Evolutionary conservation across 2,113 vertebrate species (phyloP).

Genomic region (Athene cunicularia): DNA sequence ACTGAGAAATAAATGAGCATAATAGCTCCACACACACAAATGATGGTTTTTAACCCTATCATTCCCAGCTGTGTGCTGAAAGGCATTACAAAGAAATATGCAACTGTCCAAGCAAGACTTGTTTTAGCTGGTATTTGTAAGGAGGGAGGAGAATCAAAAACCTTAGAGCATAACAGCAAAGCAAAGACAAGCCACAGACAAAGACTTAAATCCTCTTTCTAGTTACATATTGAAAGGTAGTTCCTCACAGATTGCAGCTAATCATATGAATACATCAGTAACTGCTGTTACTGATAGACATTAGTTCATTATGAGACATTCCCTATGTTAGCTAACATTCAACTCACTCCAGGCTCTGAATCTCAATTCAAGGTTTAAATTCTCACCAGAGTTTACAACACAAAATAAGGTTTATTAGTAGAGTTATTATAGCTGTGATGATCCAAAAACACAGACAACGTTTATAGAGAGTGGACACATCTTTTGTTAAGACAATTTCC

Average conservation of each 20-base stretch:
- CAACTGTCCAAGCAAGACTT: not conserved
- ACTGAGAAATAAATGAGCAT: not conserved
- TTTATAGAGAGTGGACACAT: not conserved
- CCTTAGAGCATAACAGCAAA: not conserved
- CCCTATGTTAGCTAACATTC: not conserved
- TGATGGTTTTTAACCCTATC: not conserved
- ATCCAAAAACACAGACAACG: not conserved
- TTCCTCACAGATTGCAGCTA: not conserved
- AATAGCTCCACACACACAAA: not conserved
- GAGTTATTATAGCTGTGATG: not conserved
- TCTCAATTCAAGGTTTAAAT: not conserved
- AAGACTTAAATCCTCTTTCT: not conserved
- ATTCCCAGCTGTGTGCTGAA: not conserved
- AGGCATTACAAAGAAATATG: not conserved
- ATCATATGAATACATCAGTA: slow-evolving; percentile 1
- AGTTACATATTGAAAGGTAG: slow-evolving; percentile 14
- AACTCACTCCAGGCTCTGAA: not conserved
- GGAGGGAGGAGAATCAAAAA: not conserved
- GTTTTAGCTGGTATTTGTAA: not conserved
- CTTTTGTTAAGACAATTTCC: not conserved
- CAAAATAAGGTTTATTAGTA: not conserved
- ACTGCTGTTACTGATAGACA: not conserved
- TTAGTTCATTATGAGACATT: not conserved
- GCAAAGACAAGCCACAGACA: not conserved
- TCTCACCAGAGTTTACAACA: not conserved